phyloP scores from a whole-genome alignment of 2,113 vertebrate genomes.

The Bolborhynchus lineola region DNA sequence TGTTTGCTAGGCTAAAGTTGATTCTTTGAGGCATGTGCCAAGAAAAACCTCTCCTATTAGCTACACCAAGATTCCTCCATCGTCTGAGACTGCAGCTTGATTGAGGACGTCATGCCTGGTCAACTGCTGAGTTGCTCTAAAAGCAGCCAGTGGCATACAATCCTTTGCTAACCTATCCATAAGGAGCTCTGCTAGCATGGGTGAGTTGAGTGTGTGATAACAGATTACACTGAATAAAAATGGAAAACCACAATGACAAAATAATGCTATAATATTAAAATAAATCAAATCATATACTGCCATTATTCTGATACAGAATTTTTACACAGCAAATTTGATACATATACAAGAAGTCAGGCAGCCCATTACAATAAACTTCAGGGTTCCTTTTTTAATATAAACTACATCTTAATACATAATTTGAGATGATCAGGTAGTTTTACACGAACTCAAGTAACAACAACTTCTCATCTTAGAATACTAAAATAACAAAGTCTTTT shows the following conservation, averaged over 20 bases:
- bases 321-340: slow-evolving; percentile 71
- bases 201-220: neutral
- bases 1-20: neutral
- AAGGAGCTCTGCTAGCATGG: neutral
- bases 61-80: neutral
- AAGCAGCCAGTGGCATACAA: neutral
- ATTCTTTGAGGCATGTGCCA: neutral
- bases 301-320: slow-evolving; percentile 85
- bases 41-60: neutral
- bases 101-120: neutral
- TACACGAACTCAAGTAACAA: slow-evolving; percentile 50
- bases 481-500: neutral
- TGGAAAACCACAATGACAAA: slow-evolving; percentile 63
- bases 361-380: slow-evolving; percentile 56
- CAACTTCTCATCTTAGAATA: neutral
- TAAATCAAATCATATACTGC: slow-evolving; percentile 71
- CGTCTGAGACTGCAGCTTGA: neutral
- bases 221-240: slow-evolving; percentile 56
- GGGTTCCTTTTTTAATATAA: slow-evolving; percentile 65
- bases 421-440: slow-evolving; percentile 49
- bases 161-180: neutral
- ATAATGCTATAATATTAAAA: slow-evolving; percentile 78
- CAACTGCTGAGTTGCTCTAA: neutral
- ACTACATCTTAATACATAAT: slow-evolving; percentile 54
- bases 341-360: slow-evolving; percentile 66